Evolutionary conservation across 2,888 invertebrate genomes (phyloP).

Genomic region (Scaptomyza caliginosa): DNA sequence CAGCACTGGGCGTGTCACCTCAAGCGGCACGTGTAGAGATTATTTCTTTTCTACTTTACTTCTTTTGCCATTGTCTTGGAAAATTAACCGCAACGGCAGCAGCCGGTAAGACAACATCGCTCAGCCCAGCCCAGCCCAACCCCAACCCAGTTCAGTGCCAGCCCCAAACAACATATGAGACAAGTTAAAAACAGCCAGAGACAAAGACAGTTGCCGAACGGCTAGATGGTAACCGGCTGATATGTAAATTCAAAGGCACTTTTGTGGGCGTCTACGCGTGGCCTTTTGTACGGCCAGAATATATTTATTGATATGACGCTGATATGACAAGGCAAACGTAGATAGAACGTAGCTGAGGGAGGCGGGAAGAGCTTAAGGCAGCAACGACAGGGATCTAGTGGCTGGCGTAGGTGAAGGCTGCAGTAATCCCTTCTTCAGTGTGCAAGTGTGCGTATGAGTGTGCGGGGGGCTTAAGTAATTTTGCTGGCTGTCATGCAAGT

Average conservation of each 20-base stretch:
- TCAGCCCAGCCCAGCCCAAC: neutral
- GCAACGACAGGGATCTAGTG: constrained; percentile 32
- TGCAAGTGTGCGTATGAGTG: constrained; percentile 3
- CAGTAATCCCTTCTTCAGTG: constrained; percentile 47
- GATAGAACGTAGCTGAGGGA: neutral
- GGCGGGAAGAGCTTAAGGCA: constrained; percentile 8
- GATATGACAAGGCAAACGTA: constrained; percentile 66
- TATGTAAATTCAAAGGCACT: constrained; percentile 66
- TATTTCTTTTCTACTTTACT: constrained; percentile 59
- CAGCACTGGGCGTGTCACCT: constrained; percentile 51
- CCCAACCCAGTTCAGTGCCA: neutral
- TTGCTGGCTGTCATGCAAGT: constrained; percentile 72
- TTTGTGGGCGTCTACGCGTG: constrained; percentile 38
- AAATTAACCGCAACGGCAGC: constrained; percentile 71
- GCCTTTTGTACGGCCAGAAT: constrained; percentile 67
- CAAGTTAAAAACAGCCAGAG: constrained; percentile 29
- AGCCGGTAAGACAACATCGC: constrained; percentile 44
- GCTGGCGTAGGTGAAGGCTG: constrained; percentile 30
- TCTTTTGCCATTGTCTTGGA: constrained; percentile 72
- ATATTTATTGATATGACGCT: constrained; percentile 77
- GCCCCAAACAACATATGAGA: constrained; percentile 45
- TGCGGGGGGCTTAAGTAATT: constrained; percentile 69
- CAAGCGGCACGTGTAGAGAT: constrained; percentile 73
- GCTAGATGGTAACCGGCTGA: constrained; percentile 46
- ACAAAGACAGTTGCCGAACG: constrained; percentile 48